Base-by-base conservation (phyloP, 2,113 vertebrate species). In the Marcusenius ussheri region DNA sequence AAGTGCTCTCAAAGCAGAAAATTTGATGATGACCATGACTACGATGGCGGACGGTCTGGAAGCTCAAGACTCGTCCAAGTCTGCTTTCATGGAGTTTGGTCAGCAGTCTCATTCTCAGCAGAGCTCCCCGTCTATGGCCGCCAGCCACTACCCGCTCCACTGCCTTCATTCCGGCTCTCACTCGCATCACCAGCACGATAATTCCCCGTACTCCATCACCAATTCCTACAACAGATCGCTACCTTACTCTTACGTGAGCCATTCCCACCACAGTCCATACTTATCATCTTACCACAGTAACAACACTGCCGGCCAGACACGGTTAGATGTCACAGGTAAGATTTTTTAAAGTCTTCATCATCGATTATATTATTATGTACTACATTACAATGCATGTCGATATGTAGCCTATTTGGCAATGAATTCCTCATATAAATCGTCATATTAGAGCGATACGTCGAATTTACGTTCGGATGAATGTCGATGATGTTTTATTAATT, bases 11-110 rank as follows among this genome's bases (percentile, higher is more conserved):
- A 95, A 97, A 96, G 96, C 97, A 97, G 97, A 97, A 97, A 97
- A 96, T 98, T 99, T 98, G 97, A 99, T 99, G 98, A 99, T 99
- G 98, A 99, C 98, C 97, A 99, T 99, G 98, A 99, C 97, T 96
- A 97, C 98, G 97, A 98, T 99, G 98, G 98, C 98, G 98, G 98
- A 98, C 96, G 98, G 98, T 96, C 96, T 98, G 97, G 98, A 99
- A 95, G 96, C 97, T 96, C 98, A 98, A 96, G 98, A 99, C 97
- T 99, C 98, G 94, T 98, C 98, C 96, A 99, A 99, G 96, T 98
- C 98, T 93, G 97, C 98, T 94, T 98, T 98, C 97, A 98, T 98
- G 97, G 97, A 98, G 97, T 98, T 98, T 96, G 97, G 98, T 95
- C 98, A 98, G 94, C 98, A 99, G 94, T 97, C 97, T 93, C 97